phyloP scores from a whole-genome alignment of 2,888 invertebrate species.

The Temnothorax ravouxi region DNA sequence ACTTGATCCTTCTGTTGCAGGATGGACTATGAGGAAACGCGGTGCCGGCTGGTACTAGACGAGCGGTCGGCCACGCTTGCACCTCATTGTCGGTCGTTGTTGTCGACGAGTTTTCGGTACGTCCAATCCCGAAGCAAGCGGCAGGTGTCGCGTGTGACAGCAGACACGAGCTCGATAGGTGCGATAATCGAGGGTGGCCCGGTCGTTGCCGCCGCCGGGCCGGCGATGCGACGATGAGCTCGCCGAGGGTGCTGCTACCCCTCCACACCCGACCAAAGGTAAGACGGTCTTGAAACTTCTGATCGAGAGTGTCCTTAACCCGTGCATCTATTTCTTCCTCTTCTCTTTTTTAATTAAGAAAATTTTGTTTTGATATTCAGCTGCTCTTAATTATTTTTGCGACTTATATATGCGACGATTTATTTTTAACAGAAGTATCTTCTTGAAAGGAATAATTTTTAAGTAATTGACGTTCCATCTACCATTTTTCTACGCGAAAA shows the following conservation, averaged over 20 bases:
- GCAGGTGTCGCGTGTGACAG: constrained; percentile 71
- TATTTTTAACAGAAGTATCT: neutral
- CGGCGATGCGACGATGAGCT: constrained; percentile 86
- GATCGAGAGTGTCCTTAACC: neutral
- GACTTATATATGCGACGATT: neutral
- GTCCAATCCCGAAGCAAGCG: constrained; percentile 70
- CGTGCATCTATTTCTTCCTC: neutral
- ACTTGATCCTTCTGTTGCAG: constrained; percentile 68
- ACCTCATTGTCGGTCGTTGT: constrained; percentile 58
- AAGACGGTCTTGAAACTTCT: constrained; percentile 35
- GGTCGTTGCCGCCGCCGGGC: constrained; percentile 80
- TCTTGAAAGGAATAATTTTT: neutral
- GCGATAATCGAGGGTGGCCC: constrained; percentile 77
- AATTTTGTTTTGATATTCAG: neutral
- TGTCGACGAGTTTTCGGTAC: constrained; percentile 68
- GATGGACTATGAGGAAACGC: constrained; percentile 81
- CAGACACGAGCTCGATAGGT: constrained; percentile 73
- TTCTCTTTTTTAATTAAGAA: neutral
- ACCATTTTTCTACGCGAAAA: neutral
- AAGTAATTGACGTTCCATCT: neutral
- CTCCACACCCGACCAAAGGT: constrained; percentile 81
- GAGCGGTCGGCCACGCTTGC: constrained; percentile 69
- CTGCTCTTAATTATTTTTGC: neutral
- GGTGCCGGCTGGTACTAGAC: constrained; percentile 74
- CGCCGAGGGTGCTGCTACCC: constrained; percentile 81